Evolutionary conservation across 2,888 invertebrate genomes (phyloP).

Genomic region (Linyphia triangularis): DNA sequence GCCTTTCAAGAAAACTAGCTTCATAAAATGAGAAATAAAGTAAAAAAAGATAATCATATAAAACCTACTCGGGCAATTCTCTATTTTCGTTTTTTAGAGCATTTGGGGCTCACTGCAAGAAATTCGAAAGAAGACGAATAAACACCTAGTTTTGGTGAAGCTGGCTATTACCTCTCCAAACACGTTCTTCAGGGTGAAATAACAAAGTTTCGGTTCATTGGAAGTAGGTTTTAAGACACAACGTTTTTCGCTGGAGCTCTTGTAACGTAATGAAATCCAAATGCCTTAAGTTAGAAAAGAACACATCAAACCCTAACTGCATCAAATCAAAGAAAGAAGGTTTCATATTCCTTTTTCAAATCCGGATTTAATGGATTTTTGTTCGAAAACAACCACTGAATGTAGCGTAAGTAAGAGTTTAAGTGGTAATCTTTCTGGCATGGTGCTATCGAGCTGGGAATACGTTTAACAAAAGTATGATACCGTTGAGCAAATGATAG

Average conservation of each 20-base stretch:
- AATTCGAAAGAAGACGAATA: background rate
- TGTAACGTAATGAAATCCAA: background rate
- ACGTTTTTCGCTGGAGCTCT: background rate
- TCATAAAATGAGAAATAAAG: background rate
- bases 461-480: background rate
- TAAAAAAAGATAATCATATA: background rate
- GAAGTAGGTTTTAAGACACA: background rate
- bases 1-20: background rate
- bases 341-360: background rate
- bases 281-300: background rate
- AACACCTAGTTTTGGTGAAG: background rate
- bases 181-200: background rate
- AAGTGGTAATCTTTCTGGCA: background rate
- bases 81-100: background rate
- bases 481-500: no score
- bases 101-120: background rate
- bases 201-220: background rate
- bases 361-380: background rate
- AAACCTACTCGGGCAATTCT: background rate
- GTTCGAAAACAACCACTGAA: no score
- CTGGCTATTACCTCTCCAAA: background rate
- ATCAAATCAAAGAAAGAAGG: background rate
- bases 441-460: background rate
- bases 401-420: background rate
- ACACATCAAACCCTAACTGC: no score